These are phyloP conservation scores for Lingula anatina DNA, from an alignment of 2,888 invertebrate genomes.

Conservation along the genomic window DNA sequence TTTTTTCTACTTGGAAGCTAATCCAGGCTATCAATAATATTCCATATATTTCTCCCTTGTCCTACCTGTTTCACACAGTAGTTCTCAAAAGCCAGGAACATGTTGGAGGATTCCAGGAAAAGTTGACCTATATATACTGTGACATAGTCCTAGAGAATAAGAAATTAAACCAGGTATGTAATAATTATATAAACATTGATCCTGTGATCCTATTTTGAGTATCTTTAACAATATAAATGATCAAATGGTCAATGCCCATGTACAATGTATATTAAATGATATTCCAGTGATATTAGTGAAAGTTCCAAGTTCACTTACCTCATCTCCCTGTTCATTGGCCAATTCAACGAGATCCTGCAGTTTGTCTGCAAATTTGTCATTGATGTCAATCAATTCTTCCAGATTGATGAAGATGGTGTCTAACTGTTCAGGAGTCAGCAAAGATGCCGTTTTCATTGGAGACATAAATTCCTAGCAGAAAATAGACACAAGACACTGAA, in stretches of 20 bases:
- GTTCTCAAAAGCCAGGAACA: conserved; percentile 91
- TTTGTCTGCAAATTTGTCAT: conserved; percentile 75
- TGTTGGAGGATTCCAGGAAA: conserved; percentile 78
- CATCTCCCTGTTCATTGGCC: conserved; percentile 61
- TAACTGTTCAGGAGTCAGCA: conserved; percentile 84
- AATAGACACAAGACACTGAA: too few relatives aligned
- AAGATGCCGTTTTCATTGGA: conserved; percentile 87
- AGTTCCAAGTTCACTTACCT: too few relatives aligned
- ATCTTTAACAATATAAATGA: too few relatives aligned
- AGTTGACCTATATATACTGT: conserved; percentile 87
- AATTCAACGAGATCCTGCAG: conserved; percentile 82
- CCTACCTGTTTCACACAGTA: conserved; percentile 79
- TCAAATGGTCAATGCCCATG: too few relatives aligned
- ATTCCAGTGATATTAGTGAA: too few relatives aligned
- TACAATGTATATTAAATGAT: too few relatives aligned
- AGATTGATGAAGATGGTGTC: conserved; percentile 89
- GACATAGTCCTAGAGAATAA: conserved; percentile 73
- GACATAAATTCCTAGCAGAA: conserved; percentile 53
- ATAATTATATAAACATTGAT: too few relatives aligned
- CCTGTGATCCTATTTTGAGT: too few relatives aligned
- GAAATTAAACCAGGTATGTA: too few relatives aligned
- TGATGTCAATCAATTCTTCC: conserved; percentile 76
- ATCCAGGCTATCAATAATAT: neutral
- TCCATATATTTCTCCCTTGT: neutral
- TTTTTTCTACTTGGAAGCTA: too few relatives aligned